Evolutionary conservation across 37 sponge, comb jelly and placozoan species (phyloP).

Genomic region (Diacarnus erythraeanus): DNA sequence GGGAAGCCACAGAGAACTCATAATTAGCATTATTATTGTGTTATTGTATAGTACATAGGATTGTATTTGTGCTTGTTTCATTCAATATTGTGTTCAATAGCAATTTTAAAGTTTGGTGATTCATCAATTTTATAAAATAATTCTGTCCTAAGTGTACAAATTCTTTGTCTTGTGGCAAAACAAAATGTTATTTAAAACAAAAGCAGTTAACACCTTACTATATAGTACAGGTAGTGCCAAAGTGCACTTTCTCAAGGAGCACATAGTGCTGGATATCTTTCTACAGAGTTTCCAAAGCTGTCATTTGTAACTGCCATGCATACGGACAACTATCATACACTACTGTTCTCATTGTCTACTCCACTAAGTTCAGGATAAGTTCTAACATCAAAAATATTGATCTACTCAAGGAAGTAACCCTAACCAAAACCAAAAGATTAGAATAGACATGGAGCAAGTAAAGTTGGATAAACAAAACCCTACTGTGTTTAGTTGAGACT

Average conservation of each 20-base stretch:
- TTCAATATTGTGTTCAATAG: neutral
- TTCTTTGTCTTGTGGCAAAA: neutral
- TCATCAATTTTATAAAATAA: neutral
- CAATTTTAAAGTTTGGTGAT: too few species aligned
- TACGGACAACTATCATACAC: constrained; percentile 31
- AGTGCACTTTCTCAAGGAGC: constrained; percentile 43
- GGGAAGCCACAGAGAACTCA: constrained; percentile 46
- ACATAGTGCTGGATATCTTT: constrained; percentile 32
- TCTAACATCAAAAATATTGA: constrained; percentile 54
- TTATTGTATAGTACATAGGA: neutral
- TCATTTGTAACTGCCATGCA: constrained; percentile 69
- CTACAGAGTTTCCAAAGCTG: constrained; percentile 46
- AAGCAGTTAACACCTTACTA: neutral
- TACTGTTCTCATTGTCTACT: constrained; percentile 50
- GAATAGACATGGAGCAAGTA: constrained; percentile 28
- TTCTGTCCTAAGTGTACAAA: neutral
- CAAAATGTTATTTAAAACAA: neutral
- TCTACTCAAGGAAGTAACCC: constrained; percentile 37
- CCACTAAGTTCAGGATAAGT: constrained; percentile 50
- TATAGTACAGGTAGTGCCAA: constrained; percentile 43
- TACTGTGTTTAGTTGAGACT: constrained; percentile 21
- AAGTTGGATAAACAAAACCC: constrained; percentile 33
- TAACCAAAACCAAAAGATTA: constrained; percentile 60
- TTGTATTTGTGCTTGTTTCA: neutral
- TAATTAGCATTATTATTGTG: neutral